Base-by-base conservation (phyloP, 2,797 vertebrate genomes). In the Heliangelus exortis region DNA sequence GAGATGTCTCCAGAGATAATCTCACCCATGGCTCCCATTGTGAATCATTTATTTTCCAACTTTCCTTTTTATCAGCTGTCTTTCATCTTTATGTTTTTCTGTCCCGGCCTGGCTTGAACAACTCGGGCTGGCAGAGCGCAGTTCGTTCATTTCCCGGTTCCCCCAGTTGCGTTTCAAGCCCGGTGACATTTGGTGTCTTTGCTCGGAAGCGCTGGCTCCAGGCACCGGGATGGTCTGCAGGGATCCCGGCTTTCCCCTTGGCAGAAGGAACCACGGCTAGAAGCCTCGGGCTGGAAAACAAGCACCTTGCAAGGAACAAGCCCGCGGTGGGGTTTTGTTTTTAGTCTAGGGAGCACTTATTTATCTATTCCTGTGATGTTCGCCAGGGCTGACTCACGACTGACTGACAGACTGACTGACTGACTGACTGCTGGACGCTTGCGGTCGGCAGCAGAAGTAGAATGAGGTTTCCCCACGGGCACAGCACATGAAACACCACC, bases 1-100 rank as follows among this genome's bases (percentile, higher is more conserved):
- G 87, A 83, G 81, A 94, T 90, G 92, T 91, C 91, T 93, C 90
- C 83, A 58, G 85, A 93, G 85, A 90, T 73, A 87, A 90, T 88
- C 91, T 88, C 85, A 74, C 87, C 84, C 89, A 51, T 10, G 7
- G 82, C 72, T 66, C 81, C 91, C 67, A 58, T 58, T 84, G 92
- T 82, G 94, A 87, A 79, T 57, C 86, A 77, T 84, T 95, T 94
- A 66, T 89, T 87, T 69, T 76, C 77, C 31, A 84, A 80, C 86
- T 91, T 94, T 88, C 77, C 28, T 69, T 91, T 88, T 90, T 63
- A 86, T 18, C 71, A 77, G 71, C 29, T 7, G 10, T 48, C 90
- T 92, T 84, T 75, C 69, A 91, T 75, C 85, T 90, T 63, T 33
- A 57, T 15, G 76, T 47, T 77, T 71, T 85, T 63, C 85, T 41